phyloP scores from a whole-genome alignment of 2,113 vertebrate species.

The Phocoena phocoena region DNA sequence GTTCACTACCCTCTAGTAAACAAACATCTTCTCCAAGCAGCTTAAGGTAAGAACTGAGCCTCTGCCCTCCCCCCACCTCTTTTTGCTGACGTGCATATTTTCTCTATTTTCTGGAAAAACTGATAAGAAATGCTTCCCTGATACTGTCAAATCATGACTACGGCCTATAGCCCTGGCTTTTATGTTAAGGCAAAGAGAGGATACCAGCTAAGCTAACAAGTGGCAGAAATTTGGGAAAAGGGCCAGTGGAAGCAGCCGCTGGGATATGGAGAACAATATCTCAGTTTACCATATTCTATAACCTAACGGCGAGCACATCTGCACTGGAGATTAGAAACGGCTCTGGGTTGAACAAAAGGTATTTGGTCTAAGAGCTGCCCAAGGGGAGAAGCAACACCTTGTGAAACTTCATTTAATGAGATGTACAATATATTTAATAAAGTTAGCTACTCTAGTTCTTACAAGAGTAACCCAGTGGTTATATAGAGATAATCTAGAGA shows the following conservation, averaged over 20 bases:
- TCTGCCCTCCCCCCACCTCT: background rate
- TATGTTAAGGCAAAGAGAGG: constrained; percentile 26
- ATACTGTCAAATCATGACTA: background rate
- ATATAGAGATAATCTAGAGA: background rate
- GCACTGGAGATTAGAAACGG: background rate
- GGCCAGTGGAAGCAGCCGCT: background rate
- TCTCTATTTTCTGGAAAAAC: constrained; percentile 24
- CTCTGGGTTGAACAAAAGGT: background rate
- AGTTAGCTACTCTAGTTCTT: background rate
- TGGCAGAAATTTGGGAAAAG: background rate
- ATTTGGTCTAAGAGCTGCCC: background rate
- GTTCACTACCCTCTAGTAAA: background rate
- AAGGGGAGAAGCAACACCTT: background rate
- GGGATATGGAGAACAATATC: background rate
- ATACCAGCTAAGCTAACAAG: background rate
- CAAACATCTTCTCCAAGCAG: background rate
- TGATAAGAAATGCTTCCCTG: background rate
- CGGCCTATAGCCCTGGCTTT: background rate
- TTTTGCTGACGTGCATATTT: background rate
- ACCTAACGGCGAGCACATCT: background rate
- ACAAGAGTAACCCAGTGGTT: background rate
- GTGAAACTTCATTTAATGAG: background rate
- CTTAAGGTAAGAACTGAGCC: background rate
- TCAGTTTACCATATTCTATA: background rate
- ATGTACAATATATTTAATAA: background rate